Evolutionary conservation across 1,140 invertebrate genomes (phyloP), one percentile per base, ranked within the genome.

Genomic region (Nilaparvata lugens): DNA sequence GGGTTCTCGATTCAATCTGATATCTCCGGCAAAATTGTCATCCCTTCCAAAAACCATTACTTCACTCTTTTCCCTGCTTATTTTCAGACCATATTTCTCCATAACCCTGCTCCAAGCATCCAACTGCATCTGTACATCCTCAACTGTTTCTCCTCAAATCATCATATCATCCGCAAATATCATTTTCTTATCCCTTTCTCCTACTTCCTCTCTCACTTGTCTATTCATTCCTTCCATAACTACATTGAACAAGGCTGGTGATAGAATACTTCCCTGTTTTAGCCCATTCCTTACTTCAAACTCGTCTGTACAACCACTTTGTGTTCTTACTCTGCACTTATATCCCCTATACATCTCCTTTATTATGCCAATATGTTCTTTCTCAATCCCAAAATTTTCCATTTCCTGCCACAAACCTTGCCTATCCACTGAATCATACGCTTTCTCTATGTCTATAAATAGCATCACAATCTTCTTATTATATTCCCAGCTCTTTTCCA

Each of bases 111-210:
- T 19, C 45, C 45, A 48, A 19, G 16, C 45, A 48, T 18, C 45
- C 45, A 48, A 48, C 16, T 48, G 45, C 4, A 23, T 48, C 45
- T 48, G 45, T 48, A 48, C 45, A 48, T 48, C 45, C 16, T 23
- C 16, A 19, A 48, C 45, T 48, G 45, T 48, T 48, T 48, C 45
- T 19, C 45, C n/a, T 7, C 45, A 48, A 4, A 48, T 19, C 45
- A 48, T 48, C 45, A 48, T 48, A 48, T 48, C 45, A 48, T 48
- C 45, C 11, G 45, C 21, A 48, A 48, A 48, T 48, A 48, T 48
- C 45, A 48, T 19, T 48, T 48, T 48, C 21, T 48, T 48, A 23
- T 48, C 45, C 21, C 16, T 48, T 18, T 48, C 45, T 48, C 45
- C 45, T 4, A 48, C 45, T 48, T 19, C 9, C 21, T 16, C 45